These are phyloP conservation scores for Ciconia maguari DNA, from an alignment of 2,113 vertebrate species.

Conservation along the genomic window DNA sequence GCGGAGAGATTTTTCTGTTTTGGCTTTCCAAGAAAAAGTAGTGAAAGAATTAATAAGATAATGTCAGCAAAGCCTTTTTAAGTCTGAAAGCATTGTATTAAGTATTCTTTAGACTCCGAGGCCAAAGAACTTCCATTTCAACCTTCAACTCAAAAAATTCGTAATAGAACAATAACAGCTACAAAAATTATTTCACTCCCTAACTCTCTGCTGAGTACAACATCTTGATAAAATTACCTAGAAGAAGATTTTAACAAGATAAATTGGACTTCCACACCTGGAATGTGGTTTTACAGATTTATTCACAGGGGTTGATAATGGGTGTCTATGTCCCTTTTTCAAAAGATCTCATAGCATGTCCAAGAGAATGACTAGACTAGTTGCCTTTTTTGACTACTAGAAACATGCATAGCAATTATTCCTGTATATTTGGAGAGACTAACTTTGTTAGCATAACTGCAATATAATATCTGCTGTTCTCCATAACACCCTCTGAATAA, in stretches of 20 bases:
- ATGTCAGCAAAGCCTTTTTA: neutral
- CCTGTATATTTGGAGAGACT: neutral
- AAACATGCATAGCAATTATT: neutral
- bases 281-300: neutral
- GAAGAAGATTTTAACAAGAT: neutral
- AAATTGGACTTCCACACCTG: neutral
- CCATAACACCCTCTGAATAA: neutral
- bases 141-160: neutral
- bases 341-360: neutral
- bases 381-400: neutral
- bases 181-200: neutral
- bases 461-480: neutral
- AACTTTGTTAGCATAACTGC: neutral
- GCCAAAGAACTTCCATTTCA: neutral
- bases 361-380: neutral
- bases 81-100: neutral
- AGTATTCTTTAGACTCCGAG: neutral
- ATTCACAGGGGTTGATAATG: neutral
- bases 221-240: neutral
- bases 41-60: neutral
- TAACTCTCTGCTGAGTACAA: neutral
- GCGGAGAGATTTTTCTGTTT: neutral
- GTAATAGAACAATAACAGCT: neutral
- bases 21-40: neutral
- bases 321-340: neutral